Base-by-base conservation (phyloP, 2,797 vertebrate genomes). In the Paratrypauchen microcephalus region DNA sequence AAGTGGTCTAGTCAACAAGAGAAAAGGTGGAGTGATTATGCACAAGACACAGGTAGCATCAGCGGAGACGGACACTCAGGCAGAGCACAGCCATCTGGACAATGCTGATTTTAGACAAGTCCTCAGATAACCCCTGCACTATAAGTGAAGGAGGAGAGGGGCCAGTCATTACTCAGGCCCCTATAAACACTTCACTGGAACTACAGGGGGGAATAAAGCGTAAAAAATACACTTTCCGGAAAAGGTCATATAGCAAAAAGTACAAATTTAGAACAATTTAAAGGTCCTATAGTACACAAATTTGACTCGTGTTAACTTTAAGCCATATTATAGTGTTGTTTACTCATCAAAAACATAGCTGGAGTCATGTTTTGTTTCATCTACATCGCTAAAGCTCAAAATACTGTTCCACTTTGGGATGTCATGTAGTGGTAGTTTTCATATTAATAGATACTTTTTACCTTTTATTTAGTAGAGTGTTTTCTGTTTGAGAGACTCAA, bases 71-170 rank as follows among this genome's bases (percentile, higher is more conserved):
- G 60, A 82, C 75, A 65, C 71, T 77, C 60, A 24, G 54, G 79
- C 60, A 55, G 54, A 45, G 6, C 36, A 23, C 60, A 73, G 74
- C 85, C 83, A 86, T 87, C 82, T 85, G 83, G 60, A 65, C 65
- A 69, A 75, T 26, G 9, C 66, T 76, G 68, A 41, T 52, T 67
- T 32, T 45, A n/a, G 1, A 12, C 2, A 32, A 52, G 65, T 85
- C 73, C 85, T 83, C 82, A 18, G 60, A 77, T 77, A 80, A 75
- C 81, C 72, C 70, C 68, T 21, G 2, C 6, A 30, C 12, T 36
- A 56, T 82, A 74, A 82, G 69, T 63, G 63, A 82, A 70, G 26
- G 18, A 36, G 19, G 72, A 66, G 15, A 6, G 66, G 62, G 54
- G 58, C 28, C 41, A 45, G 41, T 1, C 41, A 45, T 45, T 45